Percentiles rank a stretch among this genome's conserved stretches.
Evolutionary conservation across 2,113 vertebrate genomes (phyloP).

Genomic region (Speoplatyrhinus poulsoni): DNA sequence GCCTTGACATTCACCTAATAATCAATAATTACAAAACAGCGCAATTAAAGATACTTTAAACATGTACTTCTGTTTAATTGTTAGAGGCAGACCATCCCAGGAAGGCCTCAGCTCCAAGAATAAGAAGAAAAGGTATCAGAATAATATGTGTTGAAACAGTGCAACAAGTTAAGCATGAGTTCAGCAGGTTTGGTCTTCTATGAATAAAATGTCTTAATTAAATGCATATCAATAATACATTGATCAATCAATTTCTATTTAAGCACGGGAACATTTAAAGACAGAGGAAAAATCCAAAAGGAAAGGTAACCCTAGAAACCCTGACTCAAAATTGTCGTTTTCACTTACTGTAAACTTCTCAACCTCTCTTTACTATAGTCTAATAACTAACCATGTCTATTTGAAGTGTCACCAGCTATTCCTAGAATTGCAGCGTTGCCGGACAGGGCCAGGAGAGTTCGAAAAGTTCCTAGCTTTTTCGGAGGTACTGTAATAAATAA

Average conservation of each 20-base stretch:
- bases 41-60: too few species aligned
- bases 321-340: too few species aligned
- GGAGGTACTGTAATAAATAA: constrained; percentile 37
- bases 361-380: background rate
- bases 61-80: background rate
- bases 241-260: background rate
- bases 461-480: constrained; percentile 25
- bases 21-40: background rate
- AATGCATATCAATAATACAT: too few species aligned
- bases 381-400: background rate
- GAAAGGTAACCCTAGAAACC: constrained; percentile 31
- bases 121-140: constrained; percentile 48
- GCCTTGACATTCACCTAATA: background rate
- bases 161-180: too few species aligned
- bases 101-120: constrained; percentile 49
- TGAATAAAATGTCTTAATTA: too few species aligned
- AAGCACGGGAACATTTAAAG: constrained; percentile 40
- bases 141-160: background rate
- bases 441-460: constrained; percentile 20
- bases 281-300: constrained; percentile 26
- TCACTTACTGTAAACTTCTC: background rate
- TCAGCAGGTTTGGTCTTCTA: too few species aligned
- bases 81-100: constrained; percentile 35
- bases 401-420: constrained; percentile 40
- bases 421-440: constrained; percentile 43